A percentile compares a stretch with the other conserved stretches of the same genome.
These are phyloP conservation scores for Aplodontia rufa DNA, from an alignment of 2,113 vertebrate genomes.

Conservation along the genomic window DNA sequence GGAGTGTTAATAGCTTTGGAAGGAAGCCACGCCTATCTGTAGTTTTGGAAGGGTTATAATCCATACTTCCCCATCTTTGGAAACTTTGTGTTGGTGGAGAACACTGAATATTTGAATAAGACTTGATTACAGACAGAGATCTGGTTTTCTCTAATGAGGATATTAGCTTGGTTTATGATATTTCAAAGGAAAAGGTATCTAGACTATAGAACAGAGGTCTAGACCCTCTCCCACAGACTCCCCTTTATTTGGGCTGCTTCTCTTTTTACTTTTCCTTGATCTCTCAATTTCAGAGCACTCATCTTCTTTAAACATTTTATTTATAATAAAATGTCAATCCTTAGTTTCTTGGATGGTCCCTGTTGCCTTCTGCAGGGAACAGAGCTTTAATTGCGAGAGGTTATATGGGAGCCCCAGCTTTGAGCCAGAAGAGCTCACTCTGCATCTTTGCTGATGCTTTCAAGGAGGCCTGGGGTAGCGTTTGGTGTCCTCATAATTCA, in stretches of 20 bases:
- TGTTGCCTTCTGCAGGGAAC: not conserved
- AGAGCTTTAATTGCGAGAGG: not conserved
- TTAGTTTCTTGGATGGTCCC: not conserved
- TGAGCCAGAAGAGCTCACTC: not conserved
- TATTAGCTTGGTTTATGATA: not conserved
- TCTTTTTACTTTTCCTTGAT: not conserved
- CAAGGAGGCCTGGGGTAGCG: not conserved
- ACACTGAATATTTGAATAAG: not conserved
- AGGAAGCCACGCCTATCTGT: fast-evolving
- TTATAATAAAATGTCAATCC: not conserved
- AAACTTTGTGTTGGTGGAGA: not conserved
- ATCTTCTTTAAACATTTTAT: not conserved
- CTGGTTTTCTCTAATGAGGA: constrained; percentile 7
- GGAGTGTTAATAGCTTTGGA: not conserved
- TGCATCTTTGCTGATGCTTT: not conserved
- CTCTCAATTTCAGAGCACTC: not conserved
- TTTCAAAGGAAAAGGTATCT: not conserved
- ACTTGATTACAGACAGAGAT: not conserved
- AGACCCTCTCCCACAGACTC: not conserved
- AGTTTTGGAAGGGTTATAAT: not conserved
- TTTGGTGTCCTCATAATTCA: not conserved
- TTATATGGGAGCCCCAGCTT: not conserved
- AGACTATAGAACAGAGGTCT: not conserved
- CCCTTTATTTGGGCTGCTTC: not conserved
- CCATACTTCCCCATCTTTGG: not conserved